phyloP scores from a whole-genome alignment of 2,113 vertebrate species.

The Malurus cyaneus region DNA sequence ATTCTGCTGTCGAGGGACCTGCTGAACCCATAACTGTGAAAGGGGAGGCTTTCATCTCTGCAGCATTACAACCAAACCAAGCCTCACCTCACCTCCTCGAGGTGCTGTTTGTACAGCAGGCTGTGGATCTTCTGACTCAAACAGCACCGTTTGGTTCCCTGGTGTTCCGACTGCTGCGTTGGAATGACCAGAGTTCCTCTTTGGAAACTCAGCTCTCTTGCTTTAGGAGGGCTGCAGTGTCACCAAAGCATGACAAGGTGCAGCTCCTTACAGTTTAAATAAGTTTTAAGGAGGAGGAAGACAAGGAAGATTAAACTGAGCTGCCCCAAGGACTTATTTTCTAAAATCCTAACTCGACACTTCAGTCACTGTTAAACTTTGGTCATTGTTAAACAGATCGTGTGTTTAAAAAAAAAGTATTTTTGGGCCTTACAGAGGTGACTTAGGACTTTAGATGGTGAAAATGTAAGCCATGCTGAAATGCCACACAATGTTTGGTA shows the following conservation, averaged over 20 bases:
- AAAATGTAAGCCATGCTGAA: conserved; percentile 22
- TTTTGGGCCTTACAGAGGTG: not conserved
- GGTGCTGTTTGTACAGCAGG: conserved; percentile 38
- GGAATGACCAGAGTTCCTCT: conserved; percentile 12
- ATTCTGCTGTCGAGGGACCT: conserved; percentile 41
- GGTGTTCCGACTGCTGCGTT: not conserved
- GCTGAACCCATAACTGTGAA: conserved; percentile 41
- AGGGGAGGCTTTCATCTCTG: conserved; percentile 26
- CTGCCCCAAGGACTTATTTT: not conserved
- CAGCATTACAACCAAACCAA: conserved; percentile 4
- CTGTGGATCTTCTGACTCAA: not conserved
- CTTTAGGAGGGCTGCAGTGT: not conserved
- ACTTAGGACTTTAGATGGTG: not conserved
- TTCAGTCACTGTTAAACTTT: not conserved
- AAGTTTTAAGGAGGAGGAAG: not conserved
- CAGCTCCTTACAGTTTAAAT: not conserved
- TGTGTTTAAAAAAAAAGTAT: not conserved
- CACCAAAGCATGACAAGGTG: not conserved
- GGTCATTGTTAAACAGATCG: not conserved
- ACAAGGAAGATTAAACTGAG: not conserved
- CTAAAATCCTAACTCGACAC: not conserved
- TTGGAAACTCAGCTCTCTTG: not conserved
- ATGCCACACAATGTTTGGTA: not conserved
- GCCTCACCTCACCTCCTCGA: not conserved
- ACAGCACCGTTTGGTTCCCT: not conserved